Conservation (phyloP, 2,113 vertebrate genomes). For the Rhineura floridana region DNA sequence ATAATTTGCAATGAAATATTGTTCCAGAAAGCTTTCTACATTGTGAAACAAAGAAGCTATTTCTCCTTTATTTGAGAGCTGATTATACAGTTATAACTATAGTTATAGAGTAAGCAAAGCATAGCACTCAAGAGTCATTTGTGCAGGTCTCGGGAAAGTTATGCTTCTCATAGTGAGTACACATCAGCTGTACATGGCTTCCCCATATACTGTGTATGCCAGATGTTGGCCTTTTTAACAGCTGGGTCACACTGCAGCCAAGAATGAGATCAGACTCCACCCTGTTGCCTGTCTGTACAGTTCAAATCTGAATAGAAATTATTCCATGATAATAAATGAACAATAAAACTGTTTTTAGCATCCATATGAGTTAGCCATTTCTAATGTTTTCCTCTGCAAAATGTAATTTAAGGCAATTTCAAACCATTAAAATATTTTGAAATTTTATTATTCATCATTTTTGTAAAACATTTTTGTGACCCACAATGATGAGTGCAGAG, state of each 20-base stretch:
- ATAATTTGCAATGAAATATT: neutral
- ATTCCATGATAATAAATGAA: neutral
- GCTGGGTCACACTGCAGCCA: neutral
- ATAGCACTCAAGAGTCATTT: neutral
- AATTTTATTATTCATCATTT: slow-evolving; percentile 30
- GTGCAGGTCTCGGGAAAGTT: neutral
- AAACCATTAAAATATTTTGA: slow-evolving; percentile 7
- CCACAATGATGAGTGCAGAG: no score
- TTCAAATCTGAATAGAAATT: neutral
- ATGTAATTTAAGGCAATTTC: neutral
- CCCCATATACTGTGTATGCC: neutral
- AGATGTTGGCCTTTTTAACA: neutral
- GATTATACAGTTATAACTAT: neutral
- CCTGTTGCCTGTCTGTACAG: no score
- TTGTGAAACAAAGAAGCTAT: neutral
- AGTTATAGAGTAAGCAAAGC: neutral
- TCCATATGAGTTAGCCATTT: neutral
- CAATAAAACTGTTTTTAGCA: neutral
- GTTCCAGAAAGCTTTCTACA: neutral
- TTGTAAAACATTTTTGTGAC: neutral
- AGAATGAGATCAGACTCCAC: neutral
- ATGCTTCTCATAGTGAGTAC: neutral
- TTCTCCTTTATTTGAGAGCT: neutral
- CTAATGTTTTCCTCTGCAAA: neutral
- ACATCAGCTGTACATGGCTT: neutral